Evolutionary conservation across 2,113 vertebrate species (phyloP), one percentile per base, ranked within the genome.

Genomic region (Glaucidium brasilianum): DNA sequence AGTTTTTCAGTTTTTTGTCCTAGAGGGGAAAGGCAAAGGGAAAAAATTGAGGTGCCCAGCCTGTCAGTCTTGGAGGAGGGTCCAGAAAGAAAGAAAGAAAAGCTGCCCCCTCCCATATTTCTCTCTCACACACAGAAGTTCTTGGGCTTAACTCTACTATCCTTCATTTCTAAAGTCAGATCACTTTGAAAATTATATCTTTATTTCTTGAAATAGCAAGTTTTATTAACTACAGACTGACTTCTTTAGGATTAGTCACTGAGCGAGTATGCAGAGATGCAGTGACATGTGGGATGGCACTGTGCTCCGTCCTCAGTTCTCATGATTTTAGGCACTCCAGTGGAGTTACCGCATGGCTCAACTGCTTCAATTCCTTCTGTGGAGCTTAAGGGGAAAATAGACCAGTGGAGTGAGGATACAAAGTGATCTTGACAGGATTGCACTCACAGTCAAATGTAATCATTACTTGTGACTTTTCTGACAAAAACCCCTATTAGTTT

Each of bases 261-360:
- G 25, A 11, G 10, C 15, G 63, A 79, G 37, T 2, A 53, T 0
- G 0, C 1, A 11, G 59, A 86, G 52, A 39, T 60, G 16, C 21
- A 47, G 39, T 9, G 45, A 63, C 45, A 49, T 1, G 35, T 4
- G 10, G 21, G n/a, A 23, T 9, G 6, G 45, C 41, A 29, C 4
- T 0, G 0, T 30, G 11, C 41, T 6, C 34, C 56, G 52, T 37
- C 47, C 64, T 58, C 58, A 39, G 5, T 9, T 59, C 85, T 55
- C 32, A 29, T 4, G 27, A 41, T 29, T 32, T n/a, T 37, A 25
- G 75, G 62, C 29, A 49, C 73, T 59, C 43, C 58, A 39, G 27
- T 50, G 30, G 17, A 80, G 47, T 6, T 50, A 67, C 25, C 37
- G 34, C 52, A 29, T 26, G 58, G 53, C 72, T 35, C 72, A 86